These are phyloP conservation scores for Microtus ochrogaster DNA, from an alignment of 2,113 vertebrate genomes.

Conservation along the genomic window DNA sequence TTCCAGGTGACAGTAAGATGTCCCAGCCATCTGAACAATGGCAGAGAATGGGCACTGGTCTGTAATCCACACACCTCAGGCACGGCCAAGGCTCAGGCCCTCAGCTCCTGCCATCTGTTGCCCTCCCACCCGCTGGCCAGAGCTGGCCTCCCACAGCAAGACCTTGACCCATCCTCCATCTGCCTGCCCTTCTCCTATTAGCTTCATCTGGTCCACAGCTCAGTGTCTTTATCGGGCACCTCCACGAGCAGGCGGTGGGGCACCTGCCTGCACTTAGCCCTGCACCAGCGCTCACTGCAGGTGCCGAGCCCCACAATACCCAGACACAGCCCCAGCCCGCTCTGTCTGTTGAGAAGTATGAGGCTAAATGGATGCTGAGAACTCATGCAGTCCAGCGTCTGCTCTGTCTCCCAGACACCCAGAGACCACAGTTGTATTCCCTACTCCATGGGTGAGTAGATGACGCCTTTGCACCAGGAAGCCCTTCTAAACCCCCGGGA, in stretches of 20 bases:
- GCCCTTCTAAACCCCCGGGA: neutral
- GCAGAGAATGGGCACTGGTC: neutral
- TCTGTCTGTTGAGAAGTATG: neutral
- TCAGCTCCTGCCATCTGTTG: neutral
- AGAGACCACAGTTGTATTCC: neutral
- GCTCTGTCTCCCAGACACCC: neutral
- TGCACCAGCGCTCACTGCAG: neutral
- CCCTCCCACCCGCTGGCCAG: neutral
- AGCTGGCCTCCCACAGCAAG: neutral
- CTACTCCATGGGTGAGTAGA: neutral
- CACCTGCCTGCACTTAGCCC: neutral
- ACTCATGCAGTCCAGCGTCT: neutral
- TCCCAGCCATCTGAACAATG: neutral
- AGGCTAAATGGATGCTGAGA: neutral
- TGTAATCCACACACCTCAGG: neutral
- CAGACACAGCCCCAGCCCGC: neutral
- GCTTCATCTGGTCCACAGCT: too few relatives aligned
- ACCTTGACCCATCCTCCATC: neutral
- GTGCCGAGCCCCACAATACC: neutral
- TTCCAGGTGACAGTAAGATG: fast-evolving
- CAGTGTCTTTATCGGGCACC: neutral
- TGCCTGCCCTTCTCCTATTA: neutral
- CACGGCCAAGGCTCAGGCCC: neutral
- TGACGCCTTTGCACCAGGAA: neutral
- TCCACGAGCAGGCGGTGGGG: neutral